Evolutionary conservation across 2,113 vertebrate species (phyloP).

Genomic region (Riparia riparia): DNA sequence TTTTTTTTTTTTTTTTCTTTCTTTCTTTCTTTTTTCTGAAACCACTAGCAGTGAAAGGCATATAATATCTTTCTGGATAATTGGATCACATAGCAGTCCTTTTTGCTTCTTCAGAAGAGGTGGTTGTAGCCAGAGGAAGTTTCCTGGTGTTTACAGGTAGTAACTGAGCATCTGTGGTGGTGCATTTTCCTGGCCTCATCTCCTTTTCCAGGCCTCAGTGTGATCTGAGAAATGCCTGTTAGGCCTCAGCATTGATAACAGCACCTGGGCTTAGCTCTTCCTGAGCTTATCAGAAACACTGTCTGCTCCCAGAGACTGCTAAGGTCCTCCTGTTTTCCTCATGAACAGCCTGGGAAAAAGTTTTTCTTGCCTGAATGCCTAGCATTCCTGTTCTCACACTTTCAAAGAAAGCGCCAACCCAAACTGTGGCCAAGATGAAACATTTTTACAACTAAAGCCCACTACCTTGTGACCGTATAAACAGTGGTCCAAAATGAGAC

Average conservation of each 20-base stretch:
- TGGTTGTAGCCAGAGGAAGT: neutral
- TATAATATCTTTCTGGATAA: neutral
- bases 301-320: neutral
- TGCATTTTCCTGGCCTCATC: neutral
- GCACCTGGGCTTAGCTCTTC: neutral
- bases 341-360: neutral
- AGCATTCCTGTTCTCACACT: neutral
- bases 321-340: neutral
- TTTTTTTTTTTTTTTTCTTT: no score
- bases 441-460: neutral
- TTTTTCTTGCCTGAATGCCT: neutral
- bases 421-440: neutral
- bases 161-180: neutral
- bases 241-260: neutral
- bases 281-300: neutral
- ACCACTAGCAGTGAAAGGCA: neutral
- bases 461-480: no score
- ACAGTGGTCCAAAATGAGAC: no score
- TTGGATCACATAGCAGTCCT: accelerated
- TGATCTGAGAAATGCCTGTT: neutral
- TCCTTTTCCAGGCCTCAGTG: neutral
- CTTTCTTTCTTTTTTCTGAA: neutral
- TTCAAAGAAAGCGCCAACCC: no score
- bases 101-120: neutral
- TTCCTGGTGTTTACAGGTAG: neutral